Percentiles rank a stretch among this genome's conserved stretches.
phyloP scores from a whole-genome alignment of 2,797 vertebrate species.

The Capromys pilorides region DNA sequence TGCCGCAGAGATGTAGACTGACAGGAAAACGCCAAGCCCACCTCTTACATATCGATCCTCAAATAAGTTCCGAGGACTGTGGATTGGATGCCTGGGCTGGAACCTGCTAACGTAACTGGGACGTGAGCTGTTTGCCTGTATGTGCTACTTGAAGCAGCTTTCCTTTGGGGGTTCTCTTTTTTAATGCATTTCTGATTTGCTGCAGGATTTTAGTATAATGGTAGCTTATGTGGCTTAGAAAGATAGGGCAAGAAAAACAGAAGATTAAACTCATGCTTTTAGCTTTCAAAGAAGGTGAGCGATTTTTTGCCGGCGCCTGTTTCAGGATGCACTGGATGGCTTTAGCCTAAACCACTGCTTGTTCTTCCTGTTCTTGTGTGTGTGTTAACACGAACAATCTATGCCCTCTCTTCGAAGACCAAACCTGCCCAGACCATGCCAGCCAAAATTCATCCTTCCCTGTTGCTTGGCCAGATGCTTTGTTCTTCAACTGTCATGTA shows the following conservation, averaged over 20 bases:
- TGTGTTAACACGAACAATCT: background rate
- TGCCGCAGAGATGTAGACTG: background rate
- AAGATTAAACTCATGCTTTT: conserved; percentile 50
- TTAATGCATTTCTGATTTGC: conserved; percentile 58
- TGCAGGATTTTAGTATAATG: conserved; percentile 45
- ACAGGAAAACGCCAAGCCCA: background rate
- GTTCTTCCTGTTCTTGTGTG: background rate
- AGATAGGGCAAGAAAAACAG: conserved; percentile 53
- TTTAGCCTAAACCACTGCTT: background rate
- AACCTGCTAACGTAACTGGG: background rate
- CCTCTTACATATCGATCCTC: background rate
- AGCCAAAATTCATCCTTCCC: background rate
- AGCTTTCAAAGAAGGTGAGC: conserved; percentile 72
- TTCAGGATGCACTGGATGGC: conserved; percentile 62
- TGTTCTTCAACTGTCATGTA: background rate
- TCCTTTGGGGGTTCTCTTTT: conserved; percentile 22
- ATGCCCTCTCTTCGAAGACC: conserved; percentile 25
- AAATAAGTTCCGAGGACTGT: background rate
- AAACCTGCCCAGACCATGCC: background rate
- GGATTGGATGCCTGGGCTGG: background rate
- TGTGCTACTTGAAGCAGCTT: background rate
- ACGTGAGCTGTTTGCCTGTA: conserved; percentile 11
- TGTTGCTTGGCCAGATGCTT: background rate
- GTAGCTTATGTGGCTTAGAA: conserved; percentile 58
- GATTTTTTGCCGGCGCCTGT: background rate